Evolutionary conservation across 2,113 vertebrate species (phyloP).

Genomic region (Polypterus bichir): DNA sequence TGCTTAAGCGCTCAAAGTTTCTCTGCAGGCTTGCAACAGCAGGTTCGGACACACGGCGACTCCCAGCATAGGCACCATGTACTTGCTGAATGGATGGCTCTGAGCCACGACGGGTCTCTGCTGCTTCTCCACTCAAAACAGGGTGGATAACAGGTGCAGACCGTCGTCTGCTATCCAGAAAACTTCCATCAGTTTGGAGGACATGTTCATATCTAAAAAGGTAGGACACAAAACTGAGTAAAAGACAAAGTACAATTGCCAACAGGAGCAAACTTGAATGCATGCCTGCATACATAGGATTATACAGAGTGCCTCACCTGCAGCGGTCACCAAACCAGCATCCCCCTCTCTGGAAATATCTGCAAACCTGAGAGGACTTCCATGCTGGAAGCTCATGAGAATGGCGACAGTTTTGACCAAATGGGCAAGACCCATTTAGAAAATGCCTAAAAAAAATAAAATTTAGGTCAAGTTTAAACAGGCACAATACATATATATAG

Average conservation of each 20-base stretch:
- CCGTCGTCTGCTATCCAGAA: constrained; percentile 12
- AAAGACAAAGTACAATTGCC: too few species aligned
- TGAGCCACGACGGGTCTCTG: constrained; percentile 23
- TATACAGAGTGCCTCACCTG: constrained; percentile 41
- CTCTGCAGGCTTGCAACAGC: constrained; percentile 7
- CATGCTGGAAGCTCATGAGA: constrained; percentile 35
- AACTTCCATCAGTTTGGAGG: constrained; percentile 9
- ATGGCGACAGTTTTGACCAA: constrained; percentile 49
- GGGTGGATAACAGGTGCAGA: constrained; percentile 22
- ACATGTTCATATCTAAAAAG: constrained; percentile 51
- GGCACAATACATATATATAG: too few species aligned
- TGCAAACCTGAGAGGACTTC: constrained; percentile 45
- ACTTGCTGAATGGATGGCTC: constrained; percentile 31
- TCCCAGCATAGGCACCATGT: constrained; percentile 2
- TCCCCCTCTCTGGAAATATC: constrained; percentile 63
- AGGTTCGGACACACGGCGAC: constrained; percentile 7
- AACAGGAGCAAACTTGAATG: too few species aligned
- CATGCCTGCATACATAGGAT: too few species aligned
- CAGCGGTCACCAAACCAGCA: constrained; percentile 65
- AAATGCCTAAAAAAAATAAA: constrained; percentile 43
- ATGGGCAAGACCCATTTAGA: constrained; percentile 42
- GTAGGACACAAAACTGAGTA: too few species aligned
- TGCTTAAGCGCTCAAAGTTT: constrained; percentile 11
- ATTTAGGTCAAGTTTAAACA: background rate
- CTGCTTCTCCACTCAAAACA: background rate